phyloP scores from a whole-genome alignment of 2,888 invertebrate genomes.

The Cerastis leucographa region DNA sequence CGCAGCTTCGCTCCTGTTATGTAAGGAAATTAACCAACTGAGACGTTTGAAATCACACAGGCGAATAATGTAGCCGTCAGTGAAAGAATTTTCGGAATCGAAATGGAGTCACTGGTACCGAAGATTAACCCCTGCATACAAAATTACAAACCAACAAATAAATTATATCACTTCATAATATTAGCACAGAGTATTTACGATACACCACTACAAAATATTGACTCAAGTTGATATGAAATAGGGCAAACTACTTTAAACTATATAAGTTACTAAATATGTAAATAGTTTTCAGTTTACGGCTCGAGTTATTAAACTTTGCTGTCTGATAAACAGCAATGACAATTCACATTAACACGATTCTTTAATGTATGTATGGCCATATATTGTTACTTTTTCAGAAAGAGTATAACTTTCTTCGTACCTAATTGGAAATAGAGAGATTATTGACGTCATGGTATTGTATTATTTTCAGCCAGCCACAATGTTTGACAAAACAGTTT shows the following conservation, averaged over 20 bases:
- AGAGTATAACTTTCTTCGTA: slow-evolving; percentile 24
- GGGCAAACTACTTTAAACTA: slow-evolving; percentile 52
- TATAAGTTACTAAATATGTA: slow-evolving; percentile 58
- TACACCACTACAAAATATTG: slow-evolving; percentile 33
- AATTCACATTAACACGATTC: slow-evolving; percentile 49
- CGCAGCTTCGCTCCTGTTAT: no score
- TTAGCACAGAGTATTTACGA: no score
- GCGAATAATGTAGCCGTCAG: no score
- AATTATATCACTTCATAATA: no score
- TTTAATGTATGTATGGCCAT: slow-evolving; percentile 23
- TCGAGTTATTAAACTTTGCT: slow-evolving; percentile 60
- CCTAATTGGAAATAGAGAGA: slow-evolving; percentile 8
- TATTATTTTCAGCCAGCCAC: not conserved
- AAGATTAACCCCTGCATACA: no score
- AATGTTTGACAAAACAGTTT: not conserved
- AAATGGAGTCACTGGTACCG: no score
- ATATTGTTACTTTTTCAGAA: slow-evolving; percentile 21
- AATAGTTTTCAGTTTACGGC: slow-evolving; percentile 58
- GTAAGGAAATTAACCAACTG: no score
- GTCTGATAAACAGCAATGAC: slow-evolving; percentile 52
- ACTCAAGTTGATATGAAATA: slow-evolving; percentile 47
- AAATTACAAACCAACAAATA: no score
- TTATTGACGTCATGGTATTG: not conserved
- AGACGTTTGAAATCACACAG: no score
- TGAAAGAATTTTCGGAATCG: no score